Percentiles rank a stretch among this genome's conserved stretches.
These are phyloP conservation scores for Gallinago solitaria DNA, from an alignment of 2,797 vertebrate species.

Conservation along the genomic window DNA sequence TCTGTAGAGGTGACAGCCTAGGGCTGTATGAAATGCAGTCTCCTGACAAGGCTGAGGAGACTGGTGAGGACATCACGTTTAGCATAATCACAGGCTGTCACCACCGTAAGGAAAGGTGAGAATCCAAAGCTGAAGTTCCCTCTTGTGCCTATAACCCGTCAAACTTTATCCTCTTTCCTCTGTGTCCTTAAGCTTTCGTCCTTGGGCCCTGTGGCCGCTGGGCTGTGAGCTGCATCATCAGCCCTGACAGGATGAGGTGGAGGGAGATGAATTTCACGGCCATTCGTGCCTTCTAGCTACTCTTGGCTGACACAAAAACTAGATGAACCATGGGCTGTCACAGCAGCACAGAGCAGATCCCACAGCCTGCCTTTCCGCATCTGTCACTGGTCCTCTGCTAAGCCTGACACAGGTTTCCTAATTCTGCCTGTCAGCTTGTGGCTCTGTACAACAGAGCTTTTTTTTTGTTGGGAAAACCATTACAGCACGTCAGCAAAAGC, in stretches of 20 bases:
- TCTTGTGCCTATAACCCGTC: not conserved
- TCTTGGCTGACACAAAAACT: constrained; percentile 25
- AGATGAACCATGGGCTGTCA: constrained; percentile 15
- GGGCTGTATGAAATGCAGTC: not conserved
- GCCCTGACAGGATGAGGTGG: not conserved
- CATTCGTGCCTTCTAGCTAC: constrained; percentile 4
- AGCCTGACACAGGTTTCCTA: not conserved
- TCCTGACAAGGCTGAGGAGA: not conserved
- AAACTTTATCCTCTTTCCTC: not conserved
- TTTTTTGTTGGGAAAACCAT: not conserved
- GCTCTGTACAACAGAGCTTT: not conserved
- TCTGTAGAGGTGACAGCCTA: not conserved
- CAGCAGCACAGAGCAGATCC: not conserved
- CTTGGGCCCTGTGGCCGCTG: not conserved
- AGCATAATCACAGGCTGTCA: not conserved
- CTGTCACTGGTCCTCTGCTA: not conserved
- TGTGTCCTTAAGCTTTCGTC: not conserved
- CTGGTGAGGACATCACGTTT: not conserved
- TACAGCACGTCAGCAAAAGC: not conserved
- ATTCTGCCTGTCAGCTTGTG: constrained; percentile 16
- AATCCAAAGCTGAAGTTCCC: not conserved
- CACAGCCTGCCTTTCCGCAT: not conserved
- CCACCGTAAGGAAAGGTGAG: not conserved
- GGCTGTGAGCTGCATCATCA: not conserved
- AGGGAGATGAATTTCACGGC: not conserved